Percentiles rank a stretch among this genome's conserved stretches.
Evolutionary conservation across 2,113 vertebrate species (phyloP).

Genomic region (Regulus satrapa): DNA sequence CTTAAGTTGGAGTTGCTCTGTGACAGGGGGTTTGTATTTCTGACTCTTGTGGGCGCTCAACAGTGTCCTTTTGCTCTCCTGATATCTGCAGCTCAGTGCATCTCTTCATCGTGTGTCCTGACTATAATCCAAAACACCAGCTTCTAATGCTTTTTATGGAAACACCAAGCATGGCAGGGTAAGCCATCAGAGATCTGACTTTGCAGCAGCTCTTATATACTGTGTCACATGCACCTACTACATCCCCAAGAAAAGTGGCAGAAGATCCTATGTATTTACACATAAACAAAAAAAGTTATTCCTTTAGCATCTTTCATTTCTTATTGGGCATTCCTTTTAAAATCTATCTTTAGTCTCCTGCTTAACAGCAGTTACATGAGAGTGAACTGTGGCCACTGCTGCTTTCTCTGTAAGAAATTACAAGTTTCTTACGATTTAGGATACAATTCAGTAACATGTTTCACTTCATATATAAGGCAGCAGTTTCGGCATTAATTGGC

Average conservation of each 20-base stretch:
- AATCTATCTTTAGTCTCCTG: background rate
- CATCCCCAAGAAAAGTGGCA: background rate
- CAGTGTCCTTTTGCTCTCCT: background rate
- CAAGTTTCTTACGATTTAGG: background rate
- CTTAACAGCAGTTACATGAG: background rate
- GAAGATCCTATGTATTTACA: background rate
- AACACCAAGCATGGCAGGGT: background rate
- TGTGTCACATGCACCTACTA: background rate
- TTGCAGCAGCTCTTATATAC: background rate
- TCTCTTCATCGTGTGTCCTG: background rate
- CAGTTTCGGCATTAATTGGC: background rate
- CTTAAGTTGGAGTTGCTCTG: background rate
- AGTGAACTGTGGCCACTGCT: background rate
- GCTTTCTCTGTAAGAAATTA: background rate
- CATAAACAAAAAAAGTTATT: background rate
- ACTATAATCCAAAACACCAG: background rate
- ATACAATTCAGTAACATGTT: background rate
- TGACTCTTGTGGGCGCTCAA: background rate
- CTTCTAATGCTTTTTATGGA: background rate
- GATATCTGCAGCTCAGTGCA: background rate
- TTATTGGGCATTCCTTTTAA: background rate
- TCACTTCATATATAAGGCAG: fast-evolving
- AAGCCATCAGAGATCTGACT: background rate
- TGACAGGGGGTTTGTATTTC: background rate
- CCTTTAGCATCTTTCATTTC: background rate